Evolutionary conservation across 2,888 invertebrate genomes (phyloP), one percentile per base, ranked within the genome.

Genomic region (Ennomos quercinarius): DNA sequence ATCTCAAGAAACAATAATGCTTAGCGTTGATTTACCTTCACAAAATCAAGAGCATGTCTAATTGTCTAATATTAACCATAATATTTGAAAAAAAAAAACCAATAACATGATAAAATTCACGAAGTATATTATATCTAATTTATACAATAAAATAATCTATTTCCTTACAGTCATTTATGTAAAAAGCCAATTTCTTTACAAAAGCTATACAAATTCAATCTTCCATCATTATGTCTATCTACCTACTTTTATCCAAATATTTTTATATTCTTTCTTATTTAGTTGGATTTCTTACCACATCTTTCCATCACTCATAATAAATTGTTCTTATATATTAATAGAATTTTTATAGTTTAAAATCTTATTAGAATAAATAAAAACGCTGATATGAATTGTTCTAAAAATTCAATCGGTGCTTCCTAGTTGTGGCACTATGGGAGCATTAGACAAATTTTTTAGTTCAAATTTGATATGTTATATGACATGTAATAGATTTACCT

Each of bases 401-500:
- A 63, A 58, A 50, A 53, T 50, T 62, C 34, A 41, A 50, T 49
- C 34, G 71, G 73, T 79, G 80, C 79, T 78, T 78, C 75, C 71
- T 78, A 73, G 64, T 73, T 74, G 68, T 84, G 82, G 83, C 84
- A 83, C 84, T 77, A 76, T 71, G 74, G 80, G 83, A 84, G 80
- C 77, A 75, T 67, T 68, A 47, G 27, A 43, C 34, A 27, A n/a
- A 59, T 39, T 36, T 57, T 51, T 54, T 55, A 65, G 68, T 70
- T 66, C 66, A 59, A 56, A 68, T 68, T 66, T 82, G 86, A 86
- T 86, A 86, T 86, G 86, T 86, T 73, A 68, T 72, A 78, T 80
- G 86, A 86, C 84, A 86, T 86, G 86, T 85, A 78, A 67, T 74
- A 74, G 72, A 67, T 73, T 76, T 64, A 62, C 66, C 73, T 68